Percentiles rank a stretch among this genome's conserved stretches.
Conservation (phyloP, 92 coral and sea anemone genomes). For the Meandrina meandrites region DNA sequence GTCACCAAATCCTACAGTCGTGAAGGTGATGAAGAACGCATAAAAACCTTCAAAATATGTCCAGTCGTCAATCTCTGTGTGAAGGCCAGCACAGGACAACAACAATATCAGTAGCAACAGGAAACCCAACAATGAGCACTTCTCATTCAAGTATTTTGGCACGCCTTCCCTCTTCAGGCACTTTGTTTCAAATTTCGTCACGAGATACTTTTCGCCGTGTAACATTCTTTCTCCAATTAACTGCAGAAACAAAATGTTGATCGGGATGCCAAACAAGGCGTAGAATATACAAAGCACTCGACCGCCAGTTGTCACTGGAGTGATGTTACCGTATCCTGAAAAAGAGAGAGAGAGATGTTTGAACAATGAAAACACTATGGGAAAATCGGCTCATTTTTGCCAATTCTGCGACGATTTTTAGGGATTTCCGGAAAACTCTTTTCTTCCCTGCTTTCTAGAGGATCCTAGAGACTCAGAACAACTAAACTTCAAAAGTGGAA, state of each 20-base stretch:
- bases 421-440: no score
- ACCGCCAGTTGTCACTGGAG: constrained; percentile 52
- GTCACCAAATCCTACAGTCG: constrained; percentile 51
- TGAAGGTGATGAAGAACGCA: constrained; percentile 38
- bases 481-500: no score
- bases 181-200: constrained; percentile 34
- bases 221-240: constrained; percentile 34
- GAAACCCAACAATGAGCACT: constrained; percentile 26
- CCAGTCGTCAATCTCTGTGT: constrained; percentile 37
- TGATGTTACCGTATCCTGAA: constrained; percentile 60
- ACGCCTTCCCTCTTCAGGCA: constrained; percentile 26
- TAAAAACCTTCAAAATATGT: constrained; percentile 58
- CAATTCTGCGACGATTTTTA: no score
- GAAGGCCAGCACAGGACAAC: constrained; percentile 26
- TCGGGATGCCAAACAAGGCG: constrained; percentile 62
- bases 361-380: no score
- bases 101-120: constrained; percentile 17
- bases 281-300: constrained; percentile 47
- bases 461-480: no score
- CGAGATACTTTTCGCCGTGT: constrained; percentile 1
- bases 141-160: constrained; percentile 23
- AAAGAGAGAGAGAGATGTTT: no score
- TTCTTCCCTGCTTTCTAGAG: no score
- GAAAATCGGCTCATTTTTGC: no score
- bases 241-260: constrained; percentile 43